Evolutionary conservation across 2,113 vertebrate species (phyloP).

Genomic region (Solea solea): DNA sequence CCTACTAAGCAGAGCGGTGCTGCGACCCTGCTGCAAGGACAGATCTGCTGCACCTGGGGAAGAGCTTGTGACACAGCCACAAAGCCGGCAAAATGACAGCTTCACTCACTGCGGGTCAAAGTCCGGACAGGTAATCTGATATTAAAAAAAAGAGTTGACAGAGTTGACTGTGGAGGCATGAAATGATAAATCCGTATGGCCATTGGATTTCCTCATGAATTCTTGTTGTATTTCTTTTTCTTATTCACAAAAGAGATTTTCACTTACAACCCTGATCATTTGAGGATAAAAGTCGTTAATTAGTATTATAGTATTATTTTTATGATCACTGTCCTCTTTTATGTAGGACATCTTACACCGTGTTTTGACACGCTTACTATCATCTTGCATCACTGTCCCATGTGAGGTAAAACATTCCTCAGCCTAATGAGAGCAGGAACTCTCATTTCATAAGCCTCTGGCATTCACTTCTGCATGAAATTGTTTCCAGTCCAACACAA

Average conservation of each 20-base stretch:
- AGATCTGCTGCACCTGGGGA: not conserved
- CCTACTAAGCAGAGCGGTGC: constrained; percentile 36
- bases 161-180: not conserved
- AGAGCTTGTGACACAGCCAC: not conserved
- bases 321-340: not conserved
- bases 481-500: not conserved
- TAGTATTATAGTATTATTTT: no score
- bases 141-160: not conserved
- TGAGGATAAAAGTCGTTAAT: not conserved
- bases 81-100: constrained; percentile 17
- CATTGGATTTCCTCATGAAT: constrained; percentile 1
- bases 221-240: not conserved
- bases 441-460: constrained; percentile 9
- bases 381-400: constrained; percentile 46
- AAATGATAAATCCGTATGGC: not conserved
- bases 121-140: constrained; percentile 41
- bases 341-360: constrained; percentile 11
- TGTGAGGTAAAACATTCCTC: constrained; percentile 24
- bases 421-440: constrained; percentile 1
- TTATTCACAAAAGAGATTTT: not conserved
- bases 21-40: constrained; percentile 48
- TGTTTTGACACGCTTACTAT: constrained; percentile 31
- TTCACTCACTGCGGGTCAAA: constrained; percentile 43
- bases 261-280: not conserved
- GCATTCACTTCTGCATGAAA: not conserved